These are phyloP conservation scores for Heliconius congener DNA, from an alignment of 1,140 invertebrate species.

Conservation along the genomic window DNA sequence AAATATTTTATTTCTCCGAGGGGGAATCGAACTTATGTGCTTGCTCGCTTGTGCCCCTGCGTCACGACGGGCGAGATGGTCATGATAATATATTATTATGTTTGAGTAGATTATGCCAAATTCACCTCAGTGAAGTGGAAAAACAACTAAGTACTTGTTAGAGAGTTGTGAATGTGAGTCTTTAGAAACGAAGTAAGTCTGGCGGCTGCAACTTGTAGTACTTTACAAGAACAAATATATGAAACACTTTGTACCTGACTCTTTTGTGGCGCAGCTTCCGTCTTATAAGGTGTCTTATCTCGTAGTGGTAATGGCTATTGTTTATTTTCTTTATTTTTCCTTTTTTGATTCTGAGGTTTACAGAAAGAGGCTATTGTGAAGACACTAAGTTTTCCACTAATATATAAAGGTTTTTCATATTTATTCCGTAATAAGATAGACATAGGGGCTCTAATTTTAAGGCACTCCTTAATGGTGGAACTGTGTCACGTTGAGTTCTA, in stretches of 20 bases:
- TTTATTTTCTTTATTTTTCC: no score
- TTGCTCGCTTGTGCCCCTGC: background rate
- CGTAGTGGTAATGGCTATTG: background rate
- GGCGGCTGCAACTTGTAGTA: background rate
- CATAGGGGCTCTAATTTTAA: no score
- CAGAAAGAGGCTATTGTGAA: no score
- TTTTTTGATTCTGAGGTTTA: no score
- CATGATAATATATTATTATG: background rate
- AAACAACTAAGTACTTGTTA: background rate
- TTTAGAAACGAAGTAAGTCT: background rate
- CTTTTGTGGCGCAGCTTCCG: background rate
- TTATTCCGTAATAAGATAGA: no score
- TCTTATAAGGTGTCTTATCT: background rate
- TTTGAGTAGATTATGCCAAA: background rate
- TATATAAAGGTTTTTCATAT: no score
- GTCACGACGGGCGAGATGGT: background rate
- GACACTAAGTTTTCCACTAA: no score
- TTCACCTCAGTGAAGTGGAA: background rate
- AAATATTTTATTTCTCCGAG: background rate
- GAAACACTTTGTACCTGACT: constrained; percentile 1
- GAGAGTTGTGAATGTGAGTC: background rate
- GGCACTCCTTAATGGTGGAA: no score
- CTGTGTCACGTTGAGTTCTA: no score
- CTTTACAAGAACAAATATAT: background rate
- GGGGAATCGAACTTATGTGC: background rate